These are phyloP conservation scores for Mixornis gularis DNA, from an alignment of 2,113 vertebrate species.

Conservation along the genomic window DNA sequence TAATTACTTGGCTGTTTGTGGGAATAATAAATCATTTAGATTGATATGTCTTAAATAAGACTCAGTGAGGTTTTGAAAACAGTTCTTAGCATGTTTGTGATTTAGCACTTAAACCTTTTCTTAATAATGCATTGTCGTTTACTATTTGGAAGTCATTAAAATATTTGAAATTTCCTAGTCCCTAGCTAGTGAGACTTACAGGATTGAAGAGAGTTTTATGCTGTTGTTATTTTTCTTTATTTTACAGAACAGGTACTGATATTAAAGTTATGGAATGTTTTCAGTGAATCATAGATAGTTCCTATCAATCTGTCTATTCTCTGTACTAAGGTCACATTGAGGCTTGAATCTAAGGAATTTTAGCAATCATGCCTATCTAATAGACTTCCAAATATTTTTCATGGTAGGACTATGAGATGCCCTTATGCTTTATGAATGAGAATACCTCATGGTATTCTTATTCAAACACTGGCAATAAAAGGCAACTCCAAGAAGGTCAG, in stretches of 20 bases:
- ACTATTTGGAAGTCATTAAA: neutral
- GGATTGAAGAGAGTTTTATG: neutral
- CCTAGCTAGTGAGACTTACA: neutral
- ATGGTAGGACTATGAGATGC: neutral
- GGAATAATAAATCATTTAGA: neutral
- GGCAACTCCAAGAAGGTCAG: neutral
- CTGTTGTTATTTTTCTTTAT: neutral
- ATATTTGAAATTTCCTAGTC: neutral
- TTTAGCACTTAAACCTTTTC: neutral
- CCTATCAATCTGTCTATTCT: neutral
- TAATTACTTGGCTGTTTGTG: neutral
- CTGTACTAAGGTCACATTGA: neutral
- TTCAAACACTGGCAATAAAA: neutral
- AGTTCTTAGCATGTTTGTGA: neutral
- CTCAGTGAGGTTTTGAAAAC: neutral
- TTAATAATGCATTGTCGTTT: neutral
- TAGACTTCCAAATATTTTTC: neutral
- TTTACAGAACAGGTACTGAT: neutral
- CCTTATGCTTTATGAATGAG: neutral
- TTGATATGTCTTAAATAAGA: neutral
- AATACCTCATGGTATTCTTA: neutral
- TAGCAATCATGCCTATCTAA: neutral
- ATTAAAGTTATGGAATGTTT: neutral
- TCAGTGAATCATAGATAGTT: neutral
- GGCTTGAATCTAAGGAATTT: neutral